Conservation (phyloP, 2,888 invertebrate genomes). For the Athetis lepigone region DNA sequence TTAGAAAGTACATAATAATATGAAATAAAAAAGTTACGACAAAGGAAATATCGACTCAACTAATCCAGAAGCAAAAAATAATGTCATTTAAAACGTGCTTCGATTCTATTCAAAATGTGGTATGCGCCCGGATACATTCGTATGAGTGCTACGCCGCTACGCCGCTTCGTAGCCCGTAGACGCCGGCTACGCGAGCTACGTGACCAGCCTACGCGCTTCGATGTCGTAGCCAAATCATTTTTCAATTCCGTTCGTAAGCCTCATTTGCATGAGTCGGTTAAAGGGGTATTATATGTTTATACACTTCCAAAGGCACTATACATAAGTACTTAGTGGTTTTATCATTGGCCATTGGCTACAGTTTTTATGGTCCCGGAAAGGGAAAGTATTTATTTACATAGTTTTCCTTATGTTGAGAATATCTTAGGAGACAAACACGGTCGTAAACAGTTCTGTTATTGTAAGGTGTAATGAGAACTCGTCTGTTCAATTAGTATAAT, state of each 20-base stretch:
- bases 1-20: too few species aligned
- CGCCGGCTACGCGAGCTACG: constrained; percentile 79
- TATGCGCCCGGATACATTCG: constrained; percentile 15
- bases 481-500: neutral
- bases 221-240: constrained; percentile 61
- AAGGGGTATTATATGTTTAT: constrained; percentile 20
- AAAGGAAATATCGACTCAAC: neutral
- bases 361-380: constrained; percentile 17
- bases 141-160: constrained; percentile 67
- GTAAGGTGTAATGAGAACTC: neutral
- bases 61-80: neutral
- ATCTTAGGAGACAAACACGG: constrained; percentile 28
- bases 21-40: too few species aligned
- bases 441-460: constrained; percentile 12
- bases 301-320: neutral
- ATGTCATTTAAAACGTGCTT: neutral
- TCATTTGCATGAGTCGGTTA: constrained; percentile 34
- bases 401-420: constrained; percentile 43
- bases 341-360: constrained; percentile 28
- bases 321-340: constrained; percentile 22
- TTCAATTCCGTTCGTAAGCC: constrained; percentile 61
- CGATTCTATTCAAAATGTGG: constrained; percentile 15
- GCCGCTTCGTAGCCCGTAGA: constrained; percentile 69
- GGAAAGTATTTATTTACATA: constrained; percentile 33
- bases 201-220: constrained; percentile 74